A percentile compares a stretch with the other conserved stretches of the same genome.
Conservation (phyloP, 2,888 invertebrate species). For the Gortyna flavago region DNA sequence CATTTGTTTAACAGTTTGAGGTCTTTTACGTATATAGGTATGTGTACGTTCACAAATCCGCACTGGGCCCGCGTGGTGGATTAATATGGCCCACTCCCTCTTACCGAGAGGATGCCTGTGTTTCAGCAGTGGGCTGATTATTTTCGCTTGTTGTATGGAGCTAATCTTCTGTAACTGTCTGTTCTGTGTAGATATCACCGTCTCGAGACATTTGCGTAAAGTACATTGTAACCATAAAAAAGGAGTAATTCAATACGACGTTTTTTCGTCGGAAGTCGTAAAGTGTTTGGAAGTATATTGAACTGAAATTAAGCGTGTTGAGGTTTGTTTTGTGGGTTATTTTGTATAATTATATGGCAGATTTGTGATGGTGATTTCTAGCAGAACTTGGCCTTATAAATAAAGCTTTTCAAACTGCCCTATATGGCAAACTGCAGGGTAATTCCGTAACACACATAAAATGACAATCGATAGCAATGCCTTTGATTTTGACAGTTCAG, state of each 20-base stretch:
- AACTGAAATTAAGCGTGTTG: constrained; percentile 53
- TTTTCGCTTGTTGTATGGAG: neutral
- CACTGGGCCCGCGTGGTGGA: too few relatives aligned
- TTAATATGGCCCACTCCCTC: too few relatives aligned
- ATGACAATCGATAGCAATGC: neutral
- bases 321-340: constrained; percentile 42
- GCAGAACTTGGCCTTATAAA: neutral
- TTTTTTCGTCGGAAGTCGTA: constrained; percentile 48
- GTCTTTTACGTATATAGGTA: too few relatives aligned
- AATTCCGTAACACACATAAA: neutral
- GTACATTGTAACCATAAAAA: constrained; percentile 73
- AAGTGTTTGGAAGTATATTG: constrained; percentile 58
- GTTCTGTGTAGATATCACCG: neutral
- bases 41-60: neutral
- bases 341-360: too few relatives aligned
- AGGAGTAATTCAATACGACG: constrained; percentile 65
- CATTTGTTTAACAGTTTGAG: neutral
- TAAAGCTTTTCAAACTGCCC: neutral
- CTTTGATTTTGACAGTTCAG: neutral
- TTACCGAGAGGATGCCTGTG: too few relatives aligned
- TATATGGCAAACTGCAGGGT: neutral
- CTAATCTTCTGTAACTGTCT: neutral
- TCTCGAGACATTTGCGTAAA: constrained; percentile 68
- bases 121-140: neutral
- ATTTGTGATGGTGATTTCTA: neutral